Conservation (phyloP, 2,797 vertebrate species). For the Parauchenoglanis punctatus region DNA sequence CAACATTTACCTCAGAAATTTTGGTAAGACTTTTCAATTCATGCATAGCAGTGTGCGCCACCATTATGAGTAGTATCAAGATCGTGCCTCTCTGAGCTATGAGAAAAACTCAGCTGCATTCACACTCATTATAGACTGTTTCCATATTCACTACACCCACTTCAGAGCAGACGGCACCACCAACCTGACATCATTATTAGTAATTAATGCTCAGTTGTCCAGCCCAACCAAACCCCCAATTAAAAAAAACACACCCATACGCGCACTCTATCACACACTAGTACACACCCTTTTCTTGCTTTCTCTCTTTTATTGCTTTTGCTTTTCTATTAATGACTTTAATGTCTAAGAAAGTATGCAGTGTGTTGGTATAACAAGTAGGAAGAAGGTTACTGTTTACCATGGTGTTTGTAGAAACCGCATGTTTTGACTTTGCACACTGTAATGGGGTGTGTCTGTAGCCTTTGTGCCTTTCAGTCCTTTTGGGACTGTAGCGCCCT, state of each 20-base stretch:
- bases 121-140: not conserved
- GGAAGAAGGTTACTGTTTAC: not conserved
- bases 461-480: not conserved
- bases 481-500: constrained; percentile 52
- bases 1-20: not conserved
- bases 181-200: not conserved
- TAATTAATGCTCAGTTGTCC: constrained; percentile 2
- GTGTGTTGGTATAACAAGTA: not conserved
- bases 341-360: not conserved
- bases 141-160: not conserved
- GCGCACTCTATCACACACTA: not conserved
- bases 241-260: not conserved
- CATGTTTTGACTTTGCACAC: not conserved
- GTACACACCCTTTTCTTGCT: not conserved
- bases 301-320: not conserved
- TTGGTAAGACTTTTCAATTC: no score
- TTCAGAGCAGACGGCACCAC: not conserved
- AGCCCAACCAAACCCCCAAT: not conserved
- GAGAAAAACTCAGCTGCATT: no score
- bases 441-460: constrained; percentile 74
- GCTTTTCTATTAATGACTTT: not conserved
- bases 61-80: not conserved
- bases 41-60: no score
- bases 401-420: not conserved
- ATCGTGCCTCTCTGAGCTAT: not conserved